These are phyloP conservation scores for Pheosia gnoma DNA, from an alignment of 2,888 invertebrate genomes.

Conservation along the genomic window DNA sequence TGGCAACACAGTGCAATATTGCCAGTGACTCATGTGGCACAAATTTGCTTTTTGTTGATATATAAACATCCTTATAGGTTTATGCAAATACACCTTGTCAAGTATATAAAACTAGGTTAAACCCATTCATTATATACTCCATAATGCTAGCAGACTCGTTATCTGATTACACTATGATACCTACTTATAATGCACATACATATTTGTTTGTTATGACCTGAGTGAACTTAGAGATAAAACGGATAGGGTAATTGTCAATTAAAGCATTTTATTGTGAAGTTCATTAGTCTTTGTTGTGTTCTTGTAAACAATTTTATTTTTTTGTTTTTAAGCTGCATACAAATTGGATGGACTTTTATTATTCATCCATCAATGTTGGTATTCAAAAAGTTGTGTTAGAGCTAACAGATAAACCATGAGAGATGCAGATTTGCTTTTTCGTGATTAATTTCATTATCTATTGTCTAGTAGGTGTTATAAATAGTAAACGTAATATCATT, in stretches of 20 bases:
- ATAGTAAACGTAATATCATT: no score
- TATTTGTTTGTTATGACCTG: background rate
- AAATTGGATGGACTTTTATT: no score
- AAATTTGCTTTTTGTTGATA: no score
- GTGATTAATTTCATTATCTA: no score
- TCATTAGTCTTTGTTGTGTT: conserved; percentile 1
- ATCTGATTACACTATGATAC: background rate
- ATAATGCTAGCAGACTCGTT: background rate
- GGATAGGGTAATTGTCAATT: background rate
- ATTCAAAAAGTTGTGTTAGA: no score
- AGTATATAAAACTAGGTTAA: background rate
- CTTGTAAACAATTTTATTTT: background rate
- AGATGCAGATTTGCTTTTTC: no score
- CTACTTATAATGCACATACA: background rate
- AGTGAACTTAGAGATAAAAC: background rate
- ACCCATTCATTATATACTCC: background rate
- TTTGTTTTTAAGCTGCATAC: background rate
- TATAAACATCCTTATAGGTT: no score
- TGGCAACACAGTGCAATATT: no score
- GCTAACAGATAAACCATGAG: no score
- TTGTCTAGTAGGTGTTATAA: no score
- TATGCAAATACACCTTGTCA: background rate
- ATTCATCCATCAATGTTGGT: no score
- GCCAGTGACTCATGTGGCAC: no score
- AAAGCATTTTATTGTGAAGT: background rate